phyloP scores from a whole-genome alignment of 2,113 vertebrate genomes.

The Gulo gulo region DNA sequence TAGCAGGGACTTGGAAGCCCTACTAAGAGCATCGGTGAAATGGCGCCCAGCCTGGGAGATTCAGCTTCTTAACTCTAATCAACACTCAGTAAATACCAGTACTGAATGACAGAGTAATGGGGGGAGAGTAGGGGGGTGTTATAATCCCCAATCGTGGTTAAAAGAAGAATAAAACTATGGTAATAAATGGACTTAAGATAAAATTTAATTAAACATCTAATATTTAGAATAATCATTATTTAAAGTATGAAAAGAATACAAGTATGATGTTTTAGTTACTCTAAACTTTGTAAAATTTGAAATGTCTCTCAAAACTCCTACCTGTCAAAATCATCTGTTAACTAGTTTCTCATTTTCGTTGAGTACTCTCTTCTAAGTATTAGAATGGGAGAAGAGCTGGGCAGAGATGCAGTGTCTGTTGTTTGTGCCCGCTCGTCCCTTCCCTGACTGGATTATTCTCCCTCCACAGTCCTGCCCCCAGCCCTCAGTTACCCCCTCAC shows the following conservation, averaged over 20 bases:
- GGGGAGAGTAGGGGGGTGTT: background rate
- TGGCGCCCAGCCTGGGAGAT: background rate
- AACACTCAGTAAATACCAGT: background rate
- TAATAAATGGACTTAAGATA: background rate
- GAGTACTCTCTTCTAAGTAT: background rate
- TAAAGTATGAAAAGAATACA: background rate
- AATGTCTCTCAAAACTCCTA: background rate
- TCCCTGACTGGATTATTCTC: background rate
- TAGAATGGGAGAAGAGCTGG: background rate
- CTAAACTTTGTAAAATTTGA: background rate
- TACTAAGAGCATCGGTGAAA: background rate
- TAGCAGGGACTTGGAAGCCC: background rate
- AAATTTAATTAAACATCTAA: background rate
- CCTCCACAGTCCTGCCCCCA: background rate
- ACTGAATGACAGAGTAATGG: background rate
- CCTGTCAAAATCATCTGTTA: background rate
- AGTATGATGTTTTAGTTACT: background rate
- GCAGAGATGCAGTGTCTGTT: background rate
- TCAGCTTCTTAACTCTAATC: background rate
- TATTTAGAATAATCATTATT: conserved; percentile 1
- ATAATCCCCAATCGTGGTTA: background rate
- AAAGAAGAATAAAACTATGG: background rate
- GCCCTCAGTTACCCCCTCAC: background rate
- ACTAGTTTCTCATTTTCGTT: background rate
- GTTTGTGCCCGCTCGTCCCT: background rate